Evolutionary conservation across 2,797 vertebrate species (phyloP).

Genomic region (Channa striata): DNA sequence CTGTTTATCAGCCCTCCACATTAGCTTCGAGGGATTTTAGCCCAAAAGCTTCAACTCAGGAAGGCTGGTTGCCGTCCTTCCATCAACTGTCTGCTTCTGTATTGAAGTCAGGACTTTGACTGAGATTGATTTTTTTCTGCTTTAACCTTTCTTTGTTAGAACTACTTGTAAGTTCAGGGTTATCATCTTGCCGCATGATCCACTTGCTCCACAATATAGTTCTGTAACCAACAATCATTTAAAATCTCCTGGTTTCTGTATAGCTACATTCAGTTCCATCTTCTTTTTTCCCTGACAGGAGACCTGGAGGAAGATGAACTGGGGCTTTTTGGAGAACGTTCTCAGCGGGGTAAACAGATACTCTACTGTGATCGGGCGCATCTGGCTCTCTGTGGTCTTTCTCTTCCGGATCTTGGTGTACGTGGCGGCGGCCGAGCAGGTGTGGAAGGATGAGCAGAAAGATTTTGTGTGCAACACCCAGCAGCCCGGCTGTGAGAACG

Average conservation of each 20-base stretch:
- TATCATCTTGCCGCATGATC: too few relatives aligned
- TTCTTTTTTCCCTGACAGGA: conserved; percentile 14
- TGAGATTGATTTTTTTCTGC: too few relatives aligned
- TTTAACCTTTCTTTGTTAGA: too few relatives aligned
- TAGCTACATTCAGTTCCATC: background rate
- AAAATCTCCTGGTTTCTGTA: background rate
- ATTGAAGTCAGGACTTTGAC: too few relatives aligned
- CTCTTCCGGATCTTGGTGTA: conserved; percentile 90
- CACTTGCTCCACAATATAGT: too few relatives aligned
- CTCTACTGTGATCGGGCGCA: conserved; percentile 87
- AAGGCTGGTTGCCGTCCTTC: too few relatives aligned
- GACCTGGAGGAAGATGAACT: conserved; percentile 85
- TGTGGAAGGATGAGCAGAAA: conserved; percentile 91
- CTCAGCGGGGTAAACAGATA: conserved; percentile 92
- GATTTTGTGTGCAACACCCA: conserved; percentile 90
- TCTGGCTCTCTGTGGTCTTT: conserved; percentile 91
- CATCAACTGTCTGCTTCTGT: too few relatives aligned
- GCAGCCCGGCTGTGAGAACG: conserved; percentile 92
- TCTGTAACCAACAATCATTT: too few relatives aligned
- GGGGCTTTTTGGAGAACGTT: conserved; percentile 87
- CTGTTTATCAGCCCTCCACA: too few relatives aligned
- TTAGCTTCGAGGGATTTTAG: too few relatives aligned
- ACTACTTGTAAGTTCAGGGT: too few relatives aligned
- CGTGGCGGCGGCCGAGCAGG: conserved; percentile 87
- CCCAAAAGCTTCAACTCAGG: too few relatives aligned